These are phyloP conservation scores for Burhinus oedicnemus DNA, from an alignment of 2,113 vertebrate genomes.

Conservation along the genomic window DNA sequence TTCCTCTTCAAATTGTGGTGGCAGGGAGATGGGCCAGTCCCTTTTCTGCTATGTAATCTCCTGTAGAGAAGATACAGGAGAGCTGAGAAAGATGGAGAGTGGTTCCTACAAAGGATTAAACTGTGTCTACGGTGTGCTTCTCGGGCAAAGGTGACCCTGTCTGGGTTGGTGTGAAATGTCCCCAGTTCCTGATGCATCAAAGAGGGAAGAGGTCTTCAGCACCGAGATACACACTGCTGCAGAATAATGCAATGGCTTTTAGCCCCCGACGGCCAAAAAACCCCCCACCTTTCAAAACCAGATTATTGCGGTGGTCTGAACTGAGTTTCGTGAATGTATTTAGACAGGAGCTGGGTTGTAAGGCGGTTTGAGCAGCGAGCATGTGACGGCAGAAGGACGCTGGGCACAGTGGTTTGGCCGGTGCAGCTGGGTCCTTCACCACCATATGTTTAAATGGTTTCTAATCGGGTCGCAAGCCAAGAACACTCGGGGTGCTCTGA, in stretches of 20 bases:
- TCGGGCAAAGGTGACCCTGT: neutral
- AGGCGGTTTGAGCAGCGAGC: neutral
- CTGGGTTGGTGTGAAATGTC: neutral
- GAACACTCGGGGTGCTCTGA: neutral
- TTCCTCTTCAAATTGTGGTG: neutral
- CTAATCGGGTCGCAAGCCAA: neutral
- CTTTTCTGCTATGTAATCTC: neutral
- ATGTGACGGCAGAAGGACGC: fast-evolving
- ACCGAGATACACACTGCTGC: fast-evolving
- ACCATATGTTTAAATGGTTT: fast-evolving
- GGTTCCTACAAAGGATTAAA: neutral
- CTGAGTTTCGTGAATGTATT: neutral
- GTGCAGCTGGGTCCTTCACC: neutral
- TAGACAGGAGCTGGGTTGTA: neutral
- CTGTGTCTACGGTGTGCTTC: neutral
- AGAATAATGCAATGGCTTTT: neutral
- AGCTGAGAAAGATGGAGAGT: neutral
- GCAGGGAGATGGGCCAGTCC: neutral
- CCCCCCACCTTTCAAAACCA: neutral
- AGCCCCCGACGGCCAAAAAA: neutral
- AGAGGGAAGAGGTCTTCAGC: neutral
- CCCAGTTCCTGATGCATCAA: neutral
- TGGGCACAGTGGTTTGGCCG: neutral
- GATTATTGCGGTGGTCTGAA: neutral
- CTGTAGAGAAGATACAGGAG: neutral